Evolutionary conservation across 2,888 invertebrate genomes (phyloP), one percentile per base, ranked within the genome.

Genomic region (Sipha maydis): DNA sequence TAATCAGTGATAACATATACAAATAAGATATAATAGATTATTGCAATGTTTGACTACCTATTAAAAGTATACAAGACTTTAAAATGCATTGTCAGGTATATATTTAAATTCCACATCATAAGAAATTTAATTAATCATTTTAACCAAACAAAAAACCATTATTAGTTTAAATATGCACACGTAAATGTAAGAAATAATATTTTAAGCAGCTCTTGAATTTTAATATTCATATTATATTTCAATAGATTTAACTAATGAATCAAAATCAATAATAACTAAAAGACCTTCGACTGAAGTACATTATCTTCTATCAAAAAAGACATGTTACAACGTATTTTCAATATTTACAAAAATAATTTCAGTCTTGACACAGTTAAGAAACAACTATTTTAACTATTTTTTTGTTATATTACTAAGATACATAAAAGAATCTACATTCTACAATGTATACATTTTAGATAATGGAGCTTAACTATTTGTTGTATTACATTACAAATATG

Each of bases 261-360:
- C 38, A 56, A 34, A 34, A 61, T 2, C 56, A 34, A 34, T 25
- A 34, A 61, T n/a, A 34, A 79, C 34, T n/a, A 79, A 79, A 69
- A 69, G n/a, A 28, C 8, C 28, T 8, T 28, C 69, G 9, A 28
- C 28, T 69, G 28, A n/a, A 34, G 3, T 61, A 34, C 56, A 79
- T 38, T 21, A 11, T 79, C 0, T 56, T 56, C 34, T 28, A 79
- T n/a, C 28, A 11, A 79, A 54, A 54, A 78, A 14, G 14, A 34
- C 21, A 21, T 54, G 78, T 34, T 19, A 28, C 7, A 25, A 61
- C 41, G 21, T 69, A 41, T 21, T 54, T 28, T 21, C 48, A 4
- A 19, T 71, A 25, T 28, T 83, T 54, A 83, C 83, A 31, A 71
- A 83, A 48, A 71, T 31, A 1, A 71, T 83, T 19, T 48, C 83